Base-by-base conservation (phyloP, 2,797 vertebrate species). In the Nyctalus aviator region DNA sequence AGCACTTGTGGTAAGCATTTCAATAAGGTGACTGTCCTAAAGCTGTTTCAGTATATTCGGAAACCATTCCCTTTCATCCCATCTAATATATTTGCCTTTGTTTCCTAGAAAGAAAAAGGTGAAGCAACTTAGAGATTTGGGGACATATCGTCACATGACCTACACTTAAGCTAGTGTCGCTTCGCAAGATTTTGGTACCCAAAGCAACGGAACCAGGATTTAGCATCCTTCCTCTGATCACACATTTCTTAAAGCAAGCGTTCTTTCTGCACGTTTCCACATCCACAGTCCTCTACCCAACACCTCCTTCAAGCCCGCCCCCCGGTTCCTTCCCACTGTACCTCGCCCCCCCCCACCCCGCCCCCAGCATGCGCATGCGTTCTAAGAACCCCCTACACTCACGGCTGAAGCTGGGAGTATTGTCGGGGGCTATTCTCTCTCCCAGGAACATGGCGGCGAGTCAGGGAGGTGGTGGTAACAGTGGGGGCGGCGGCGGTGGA, bases 361-460 rank as follows among this genome's bases (percentile, higher is more conserved):
- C 59, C 69, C 89, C 79, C 94, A 66, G 27, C 3, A 12, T 77
- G 97, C 98, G 98, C 98, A 94, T 98, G 98, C 98, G 97, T 96
- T 35, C 69, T 92, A 55, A 90, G 82, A 97, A 95, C 12, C 91
- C 90, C 93, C 90, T 59, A 66, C 92, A 93, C 95, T 97, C 95
- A 76, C 97, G 79, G 96, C 73, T 59, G 76, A 81, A n/a, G 72
- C 90, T 94, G 90, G n/a, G 94, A 97, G 97, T 95, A 97, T 97
- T 97, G 95, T 95, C 96, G 96, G 97, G 95, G 98, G 96, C 97
- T 97, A 94, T 95, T 97, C 97, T 96, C 88, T 97, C 93, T 96
- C 95, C 85, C 66, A 98, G 97, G 98, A 99, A 99, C 98, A 99
- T 99, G 99, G 99, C 99, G 99, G 99, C 99, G 95, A 99, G 99